Evolutionary conservation across 1,140 invertebrate species (phyloP).

Genomic region (Saxidomus purpurata): DNA sequence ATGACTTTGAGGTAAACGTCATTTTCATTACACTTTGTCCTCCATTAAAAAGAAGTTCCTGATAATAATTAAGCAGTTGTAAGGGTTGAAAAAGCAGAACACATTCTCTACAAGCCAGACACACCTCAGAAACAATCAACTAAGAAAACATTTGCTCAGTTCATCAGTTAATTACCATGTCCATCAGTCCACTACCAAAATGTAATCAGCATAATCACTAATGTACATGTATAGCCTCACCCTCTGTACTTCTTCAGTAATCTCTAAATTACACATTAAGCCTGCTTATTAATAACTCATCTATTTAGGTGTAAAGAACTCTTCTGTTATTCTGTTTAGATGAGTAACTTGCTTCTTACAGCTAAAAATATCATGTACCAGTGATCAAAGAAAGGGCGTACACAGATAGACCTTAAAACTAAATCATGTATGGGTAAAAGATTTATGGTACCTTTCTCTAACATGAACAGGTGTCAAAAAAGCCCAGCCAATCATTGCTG

Average conservation of each 20-base stretch:
- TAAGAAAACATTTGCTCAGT: not conserved
- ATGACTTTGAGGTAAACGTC: too few relatives aligned
- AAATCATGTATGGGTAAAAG: too few relatives aligned
- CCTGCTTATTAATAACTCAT: not conserved
- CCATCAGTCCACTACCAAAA: not conserved
- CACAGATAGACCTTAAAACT: too few relatives aligned
- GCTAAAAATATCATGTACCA: too few relatives aligned
- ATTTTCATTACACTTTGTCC: too few relatives aligned
- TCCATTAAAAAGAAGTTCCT: too few relatives aligned
- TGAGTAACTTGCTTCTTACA: too few relatives aligned
- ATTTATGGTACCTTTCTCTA: too few relatives aligned
- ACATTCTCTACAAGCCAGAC: not conserved
- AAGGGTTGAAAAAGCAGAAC: not conserved
- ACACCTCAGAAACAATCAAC: constrained; percentile 13
- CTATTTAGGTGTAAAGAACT: not conserved
- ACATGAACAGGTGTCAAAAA: too few relatives aligned
- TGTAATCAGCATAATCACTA: not conserved
- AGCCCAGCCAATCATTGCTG: too few relatives aligned
- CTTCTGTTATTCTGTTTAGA: not conserved
- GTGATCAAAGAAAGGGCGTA: too few relatives aligned
- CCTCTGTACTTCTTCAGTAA: not conserved
- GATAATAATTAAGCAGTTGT: too few relatives aligned
- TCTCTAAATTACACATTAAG: not conserved
- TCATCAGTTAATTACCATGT: not conserved
- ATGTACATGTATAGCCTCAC: not conserved